Evolutionary conservation across 2,888 invertebrate genomes (phyloP), one percentile per base, ranked within the genome.

Genomic region (Dascillus cervinus): DNA sequence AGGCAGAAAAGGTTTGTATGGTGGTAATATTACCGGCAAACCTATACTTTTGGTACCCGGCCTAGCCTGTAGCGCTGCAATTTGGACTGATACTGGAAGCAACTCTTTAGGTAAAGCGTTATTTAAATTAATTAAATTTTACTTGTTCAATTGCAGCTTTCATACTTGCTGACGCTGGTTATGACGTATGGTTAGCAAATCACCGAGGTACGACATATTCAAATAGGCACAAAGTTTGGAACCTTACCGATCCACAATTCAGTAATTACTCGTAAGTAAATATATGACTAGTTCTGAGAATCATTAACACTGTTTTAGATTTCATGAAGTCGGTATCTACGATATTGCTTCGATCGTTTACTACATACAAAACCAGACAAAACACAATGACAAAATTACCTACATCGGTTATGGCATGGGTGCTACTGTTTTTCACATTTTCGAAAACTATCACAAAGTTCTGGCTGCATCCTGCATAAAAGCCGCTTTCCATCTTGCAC

Each of bases 331-430:
- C 22, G 45, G 39, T 4, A 14, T 32, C 5, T 41, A 43, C 12
- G 45, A 45, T 22, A 11, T 34, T 10, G 21, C 30, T 26, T 22
- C 34, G 9, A 36, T 22, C 15, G 11, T 45, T 10, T 36, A 45
- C 14, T 29, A 41, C 3, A 37, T 45, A 4, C 11, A 34, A 8
- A 33, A 28, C 1, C 2, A 35, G 19, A 27, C 22, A 5, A 39
- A 40, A 4, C 29, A 29, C 10, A 33, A 40, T 28, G 28, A 34
- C 5, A n/a, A n/a, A n/a, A 40, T 79, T 13, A 72, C 73, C 47
- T 90, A 87, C 55, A 66, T 88, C 22, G 91, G 90, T 0, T 87
- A 89, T 60, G 89, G 87, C 0, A 86, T 90, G 75, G 90, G 88
- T 2, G 81, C 82, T 1, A 78, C 82, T 0, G 66, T 75, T 32